phyloP scores from a whole-genome alignment of 2,888 invertebrate genomes.

The Drosophila merina region DNA sequence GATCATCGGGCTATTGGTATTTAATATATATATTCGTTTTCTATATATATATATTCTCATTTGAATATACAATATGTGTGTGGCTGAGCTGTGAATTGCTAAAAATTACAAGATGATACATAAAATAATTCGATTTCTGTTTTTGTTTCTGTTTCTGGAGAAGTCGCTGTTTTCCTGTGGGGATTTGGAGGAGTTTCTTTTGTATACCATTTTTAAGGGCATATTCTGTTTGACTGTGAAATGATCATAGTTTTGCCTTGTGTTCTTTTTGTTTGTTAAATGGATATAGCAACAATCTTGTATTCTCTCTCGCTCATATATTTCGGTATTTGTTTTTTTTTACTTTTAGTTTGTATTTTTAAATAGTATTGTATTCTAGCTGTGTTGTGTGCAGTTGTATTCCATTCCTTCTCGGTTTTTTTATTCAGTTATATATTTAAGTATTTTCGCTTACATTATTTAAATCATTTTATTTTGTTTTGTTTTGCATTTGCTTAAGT shows the following conservation, averaged over 20 bases:
- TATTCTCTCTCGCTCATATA: constrained; percentile 83
- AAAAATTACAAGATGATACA: constrained; percentile 45
- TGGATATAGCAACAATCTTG: constrained; percentile 83
- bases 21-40: constrained; percentile 25
- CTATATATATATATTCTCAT: constrained; percentile 21
- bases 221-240: constrained; percentile 27
- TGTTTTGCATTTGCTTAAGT: constrained; percentile 64
- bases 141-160: neutral
- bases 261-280: constrained; percentile 63
- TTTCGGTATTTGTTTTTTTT: constrained; percentile 64
- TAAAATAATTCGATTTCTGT: constrained; percentile 38
- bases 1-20: constrained; percentile 29
- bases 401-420: constrained; percentile 25
- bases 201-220: constrained; percentile 5
- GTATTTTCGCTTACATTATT: constrained; percentile 31
- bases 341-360: constrained; percentile 58
- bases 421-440: constrained; percentile 20
- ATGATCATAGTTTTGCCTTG: constrained; percentile 49
- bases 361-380: constrained; percentile 71
- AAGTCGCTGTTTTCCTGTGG: constrained; percentile 18
- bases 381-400: constrained; percentile 59
- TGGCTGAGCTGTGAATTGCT: constrained; percentile 40
- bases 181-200: constrained; percentile 13
- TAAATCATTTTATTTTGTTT: constrained; percentile 28
- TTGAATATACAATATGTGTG: constrained; percentile 14